These are phyloP conservation scores for Anhinga rufa DNA, from an alignment of 2,113 vertebrate genomes.

Conservation along the genomic window DNA sequence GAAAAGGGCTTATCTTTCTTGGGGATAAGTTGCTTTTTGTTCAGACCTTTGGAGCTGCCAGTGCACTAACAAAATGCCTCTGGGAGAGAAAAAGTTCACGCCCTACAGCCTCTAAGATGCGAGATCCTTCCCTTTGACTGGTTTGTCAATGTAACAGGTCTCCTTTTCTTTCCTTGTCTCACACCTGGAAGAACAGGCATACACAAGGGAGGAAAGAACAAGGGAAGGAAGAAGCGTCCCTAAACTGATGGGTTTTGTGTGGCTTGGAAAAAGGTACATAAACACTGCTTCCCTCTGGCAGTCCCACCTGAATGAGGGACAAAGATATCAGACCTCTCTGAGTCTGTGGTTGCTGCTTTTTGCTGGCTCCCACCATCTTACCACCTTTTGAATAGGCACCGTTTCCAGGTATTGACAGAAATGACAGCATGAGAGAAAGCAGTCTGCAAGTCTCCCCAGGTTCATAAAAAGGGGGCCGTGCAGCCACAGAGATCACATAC, in stretches of 20 bases:
- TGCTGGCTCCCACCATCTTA: not conserved
- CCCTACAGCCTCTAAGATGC: not conserved
- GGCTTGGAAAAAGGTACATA: not conserved
- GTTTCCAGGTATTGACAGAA: not conserved
- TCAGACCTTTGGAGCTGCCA: not conserved
- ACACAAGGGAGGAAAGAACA: not conserved
- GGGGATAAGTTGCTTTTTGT: not conserved
- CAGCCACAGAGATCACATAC: not conserved
- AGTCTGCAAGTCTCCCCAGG: not conserved
- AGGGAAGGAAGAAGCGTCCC: not conserved
- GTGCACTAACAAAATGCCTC: not conserved
- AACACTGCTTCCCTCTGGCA: not conserved
- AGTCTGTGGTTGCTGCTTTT: not conserved
- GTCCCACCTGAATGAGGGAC: not conserved
- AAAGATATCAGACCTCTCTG: not conserved
- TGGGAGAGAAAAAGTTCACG: not conserved
- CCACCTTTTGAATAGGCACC: not conserved
- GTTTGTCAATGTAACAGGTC: not conserved
- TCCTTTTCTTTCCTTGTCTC: not conserved
- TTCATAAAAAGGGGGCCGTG: not conserved
- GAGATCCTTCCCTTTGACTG: not conserved
- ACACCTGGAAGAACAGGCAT: rapidly evolving
- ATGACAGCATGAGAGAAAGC: not conserved
- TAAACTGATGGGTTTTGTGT: not conserved
- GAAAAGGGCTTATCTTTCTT: not conserved